Evolutionary conservation across 2,797 vertebrate species (phyloP).

Genomic region (Gila robusta): DNA sequence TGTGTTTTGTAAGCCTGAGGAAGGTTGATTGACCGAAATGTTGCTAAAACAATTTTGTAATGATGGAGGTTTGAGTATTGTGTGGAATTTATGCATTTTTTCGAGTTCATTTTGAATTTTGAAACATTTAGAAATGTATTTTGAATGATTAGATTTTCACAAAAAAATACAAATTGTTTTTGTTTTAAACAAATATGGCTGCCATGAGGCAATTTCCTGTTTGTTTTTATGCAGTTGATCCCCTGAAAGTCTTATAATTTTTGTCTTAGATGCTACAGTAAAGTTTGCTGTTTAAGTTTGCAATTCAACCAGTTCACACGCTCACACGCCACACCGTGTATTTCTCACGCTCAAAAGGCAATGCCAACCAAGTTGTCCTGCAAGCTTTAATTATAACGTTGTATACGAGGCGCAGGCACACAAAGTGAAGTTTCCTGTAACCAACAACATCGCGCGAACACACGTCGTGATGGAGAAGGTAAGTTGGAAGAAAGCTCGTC

Average conservation of each 20-base stretch:
- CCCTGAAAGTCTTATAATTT: neutral
- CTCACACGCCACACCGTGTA: too few relatives aligned
- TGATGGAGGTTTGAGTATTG: too few relatives aligned
- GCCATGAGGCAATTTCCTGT: neutral
- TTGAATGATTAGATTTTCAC: neutral
- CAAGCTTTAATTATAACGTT: too few relatives aligned
- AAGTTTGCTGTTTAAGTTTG: neutral
- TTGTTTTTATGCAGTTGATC: neutral
- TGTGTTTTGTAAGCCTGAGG: neutral
- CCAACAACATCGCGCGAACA: too few relatives aligned
- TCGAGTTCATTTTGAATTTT: neutral
- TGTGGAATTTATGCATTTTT: neutral
- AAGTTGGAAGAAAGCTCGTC: too few relatives aligned
- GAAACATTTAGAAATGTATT: neutral
- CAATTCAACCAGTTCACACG: too few relatives aligned
- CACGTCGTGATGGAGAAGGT: too few relatives aligned
- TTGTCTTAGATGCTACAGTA: neutral
- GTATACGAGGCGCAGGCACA: too few relatives aligned
- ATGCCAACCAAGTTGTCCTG: too few relatives aligned
- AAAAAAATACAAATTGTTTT: neutral
- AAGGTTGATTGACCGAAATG: neutral
- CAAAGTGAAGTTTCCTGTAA: too few relatives aligned
- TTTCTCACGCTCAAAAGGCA: too few relatives aligned
- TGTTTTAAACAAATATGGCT: neutral
- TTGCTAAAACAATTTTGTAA: neutral